Evolutionary conservation across 2,113 vertebrate genomes (phyloP), one percentile per base, ranked within the genome.

Genomic region (Toxostoma redivivum): DNA sequence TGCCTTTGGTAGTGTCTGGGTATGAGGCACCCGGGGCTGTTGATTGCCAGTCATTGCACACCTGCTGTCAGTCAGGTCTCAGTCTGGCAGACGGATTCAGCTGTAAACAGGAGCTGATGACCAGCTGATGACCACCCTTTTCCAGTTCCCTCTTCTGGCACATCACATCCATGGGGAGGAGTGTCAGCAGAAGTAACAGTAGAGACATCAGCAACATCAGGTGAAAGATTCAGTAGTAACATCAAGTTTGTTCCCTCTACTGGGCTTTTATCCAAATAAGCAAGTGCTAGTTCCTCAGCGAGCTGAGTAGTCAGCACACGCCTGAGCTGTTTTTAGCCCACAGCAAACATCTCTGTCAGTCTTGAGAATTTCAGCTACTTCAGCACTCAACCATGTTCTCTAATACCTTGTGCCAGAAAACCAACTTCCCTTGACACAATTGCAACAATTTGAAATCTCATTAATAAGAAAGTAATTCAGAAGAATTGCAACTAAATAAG

Each of bases 261-360:
- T 72, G 60, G 65, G 69, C 81, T 94, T 83, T 90, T 91, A 81
- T 94, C 70, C 85, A 93, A 82, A 66, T 44, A 71, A 91, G 48
- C 57, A 87, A 92, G 69, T 78, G 40, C 73, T 91, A 86, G 88
- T 94, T 86, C 65, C 91, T 95, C 61, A 62, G 65, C 65, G 88
- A 87, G 62, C 76, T 1, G 14, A 91, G 69, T 81, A 91, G 69
- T 83, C 62, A 82, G 85, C 31, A 12, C 61, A 69, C 1, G 5
- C 45, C 61, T 65, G 57, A 58, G 45, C 90, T 95, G 85, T 44
- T 93, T 91, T 93, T 88, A 82, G 85, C 67, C 42, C 30, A n/a
- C 40, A 15, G 16, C 78, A 88, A 90, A 81, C 61, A 64, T 50
- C 57, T 95, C 73, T 95, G 40, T 76, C 85, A 82, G n/a, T 88